Percentiles rank a stretch among this genome's conserved stretches.
phyloP scores from a whole-genome alignment of 2,888 invertebrate species.

The Drosophila sordidula region DNA sequence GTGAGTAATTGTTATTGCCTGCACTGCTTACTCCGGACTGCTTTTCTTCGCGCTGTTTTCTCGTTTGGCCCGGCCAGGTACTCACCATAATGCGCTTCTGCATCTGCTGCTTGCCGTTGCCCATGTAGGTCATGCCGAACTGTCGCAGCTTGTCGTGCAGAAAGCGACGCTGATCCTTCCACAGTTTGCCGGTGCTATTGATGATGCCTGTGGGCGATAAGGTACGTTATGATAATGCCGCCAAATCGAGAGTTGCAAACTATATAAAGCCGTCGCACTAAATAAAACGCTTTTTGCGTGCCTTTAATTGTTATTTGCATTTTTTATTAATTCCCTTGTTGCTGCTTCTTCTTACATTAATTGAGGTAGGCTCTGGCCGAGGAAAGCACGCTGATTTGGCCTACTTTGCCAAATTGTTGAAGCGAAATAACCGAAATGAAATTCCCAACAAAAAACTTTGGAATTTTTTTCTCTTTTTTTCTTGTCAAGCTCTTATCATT shows the following conservation, averaged over 20 bases:
- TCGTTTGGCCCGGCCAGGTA: constrained; percentile 33
- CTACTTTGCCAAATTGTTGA: constrained; percentile 48
- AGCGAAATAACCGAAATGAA: constrained; percentile 46
- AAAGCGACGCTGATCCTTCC: constrained; percentile 96
- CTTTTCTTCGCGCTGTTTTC: too few species aligned
- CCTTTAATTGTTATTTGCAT: constrained; percentile 5
- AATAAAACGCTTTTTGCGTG: background rate
- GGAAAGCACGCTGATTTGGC: constrained; percentile 27
- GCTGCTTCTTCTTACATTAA: constrained; percentile 43
- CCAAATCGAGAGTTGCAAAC: constrained; percentile 5
- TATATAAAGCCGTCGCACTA: background rate
- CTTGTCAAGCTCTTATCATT: constrained; percentile 9
- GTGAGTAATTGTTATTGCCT: background rate
- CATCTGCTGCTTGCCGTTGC: constrained; percentile 92
- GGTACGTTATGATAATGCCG: background rate
- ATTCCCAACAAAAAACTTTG: constrained; percentile 14
- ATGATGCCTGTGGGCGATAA: constrained; percentile 89
- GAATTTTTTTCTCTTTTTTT: constrained; percentile 1
- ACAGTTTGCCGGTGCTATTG: constrained; percentile 94
- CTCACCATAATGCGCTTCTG: constrained; percentile 93
- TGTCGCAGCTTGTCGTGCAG: constrained; percentile 93
- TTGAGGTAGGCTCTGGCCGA: constrained; percentile 77
- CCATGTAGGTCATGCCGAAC: constrained; percentile 95
- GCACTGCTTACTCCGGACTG: too few species aligned
- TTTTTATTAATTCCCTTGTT: background rate